Base-by-base conservation (phyloP, 1,140 invertebrate species). In the Drosophila sturtevanti region DNA sequence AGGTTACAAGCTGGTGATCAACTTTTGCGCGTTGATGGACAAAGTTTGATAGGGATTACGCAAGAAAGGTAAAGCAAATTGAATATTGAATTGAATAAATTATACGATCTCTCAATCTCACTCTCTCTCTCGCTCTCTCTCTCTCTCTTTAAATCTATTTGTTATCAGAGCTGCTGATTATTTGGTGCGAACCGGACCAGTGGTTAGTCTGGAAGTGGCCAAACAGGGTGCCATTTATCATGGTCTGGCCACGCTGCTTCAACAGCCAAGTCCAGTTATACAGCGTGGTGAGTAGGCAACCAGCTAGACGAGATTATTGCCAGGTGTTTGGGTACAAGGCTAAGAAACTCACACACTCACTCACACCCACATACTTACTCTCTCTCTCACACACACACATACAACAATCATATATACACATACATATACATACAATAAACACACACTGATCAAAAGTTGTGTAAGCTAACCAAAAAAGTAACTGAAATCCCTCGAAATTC, bases 171-270 rank as follows among this genome's bases (percentile, higher is more conserved):
- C 99, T 68, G 99, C 99, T 6, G 97, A 99, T 92, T 97, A 98
- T 91, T 95, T 99, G 87, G 98, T 98, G 34, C 93, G 97, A 62
- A 99, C 98, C 14, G 98, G 98, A 11, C 96, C 96, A 6, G 95
- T 97, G 0, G 98, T 99, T 4, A 97, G 96, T 2, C 92, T 99
- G 44, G 98, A 99, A 93, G 98, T 99, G 38, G 98, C 98, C 4
- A 99, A 99, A 93, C 97, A 99, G 92, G 98, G 91, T 18, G 99
- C 98, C 21, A 96, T 99, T 81, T 97, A 98, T 92, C 98, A 99
- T 92, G 99, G 98, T 48, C 93, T 99, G 41, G 98, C 97, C 5
- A 98, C 97, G 37, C 93, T 99, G 62, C 93, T 99, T 9, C 97
- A 97, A 72, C 98, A 99, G 91, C 97, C 97, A 7, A 97, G 96